These are phyloP conservation scores for Alethe diademata DNA, from an alignment of 2,113 vertebrate genomes.

Conservation along the genomic window DNA sequence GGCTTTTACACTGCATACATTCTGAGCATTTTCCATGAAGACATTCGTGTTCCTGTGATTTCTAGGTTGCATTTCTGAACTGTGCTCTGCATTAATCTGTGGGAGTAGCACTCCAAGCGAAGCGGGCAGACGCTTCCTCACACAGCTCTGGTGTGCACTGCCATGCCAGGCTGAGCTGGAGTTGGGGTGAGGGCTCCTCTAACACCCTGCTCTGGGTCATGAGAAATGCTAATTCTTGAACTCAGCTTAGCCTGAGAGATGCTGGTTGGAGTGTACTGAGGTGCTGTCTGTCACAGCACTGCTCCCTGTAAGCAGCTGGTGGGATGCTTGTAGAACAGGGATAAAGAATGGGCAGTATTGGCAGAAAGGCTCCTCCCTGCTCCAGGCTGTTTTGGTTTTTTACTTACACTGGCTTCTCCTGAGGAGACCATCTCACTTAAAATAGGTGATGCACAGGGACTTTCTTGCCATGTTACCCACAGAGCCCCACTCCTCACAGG, in stretches of 20 bases:
- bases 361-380: neutral
- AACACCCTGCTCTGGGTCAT: neutral
- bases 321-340: neutral
- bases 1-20: neutral
- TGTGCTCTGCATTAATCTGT: fast-evolving
- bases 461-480: neutral
- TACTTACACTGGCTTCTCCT: neutral
- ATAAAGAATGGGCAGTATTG: neutral
- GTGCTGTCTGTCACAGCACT: neutral
- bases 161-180: neutral
- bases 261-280: fast-evolving
- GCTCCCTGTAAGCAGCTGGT: neutral
- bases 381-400: neutral
- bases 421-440: neutral
- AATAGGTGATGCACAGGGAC: neutral
- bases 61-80: neutral
- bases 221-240: neutral
- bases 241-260: neutral
- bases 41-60: neutral
- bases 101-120: neutral
- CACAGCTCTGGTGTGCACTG: fast-evolving
- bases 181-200: neutral
- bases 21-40: neutral
- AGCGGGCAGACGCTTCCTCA: neutral
- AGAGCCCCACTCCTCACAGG: neutral